Evolutionary conservation across 2,113 vertebrate species (phyloP).

Genomic region (Neolamprologus caudopunctatus): DNA sequence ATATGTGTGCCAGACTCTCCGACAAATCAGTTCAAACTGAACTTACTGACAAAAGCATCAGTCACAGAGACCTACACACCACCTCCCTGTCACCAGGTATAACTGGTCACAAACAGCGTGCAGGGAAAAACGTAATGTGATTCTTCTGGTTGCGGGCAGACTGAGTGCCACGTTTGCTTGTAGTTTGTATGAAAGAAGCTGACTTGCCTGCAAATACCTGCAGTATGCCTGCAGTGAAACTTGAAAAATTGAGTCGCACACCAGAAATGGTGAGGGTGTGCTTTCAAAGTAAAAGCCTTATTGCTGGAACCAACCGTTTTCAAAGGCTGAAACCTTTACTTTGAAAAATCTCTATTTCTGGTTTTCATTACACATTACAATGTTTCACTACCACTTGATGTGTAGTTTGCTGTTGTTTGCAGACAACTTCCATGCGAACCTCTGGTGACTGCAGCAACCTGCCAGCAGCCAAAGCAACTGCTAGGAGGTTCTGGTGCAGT

Average conservation of each 20-base stretch:
- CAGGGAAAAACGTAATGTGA: neutral
- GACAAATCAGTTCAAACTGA: neutral
- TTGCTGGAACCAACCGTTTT: fast-evolving
- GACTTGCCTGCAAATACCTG: neutral
- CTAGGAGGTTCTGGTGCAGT: neutral
- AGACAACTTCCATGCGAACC: neutral
- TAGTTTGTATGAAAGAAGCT: neutral
- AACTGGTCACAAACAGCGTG: neutral
- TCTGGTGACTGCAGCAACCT: neutral
- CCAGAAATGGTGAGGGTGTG: neutral
- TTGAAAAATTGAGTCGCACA: neutral
- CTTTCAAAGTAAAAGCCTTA: neutral
- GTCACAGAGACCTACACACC: neutral
- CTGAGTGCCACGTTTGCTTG: neutral
- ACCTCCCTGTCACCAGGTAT: neutral
- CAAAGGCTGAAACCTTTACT: neutral
- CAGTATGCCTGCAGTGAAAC: neutral
- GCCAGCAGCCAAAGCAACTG: neutral
- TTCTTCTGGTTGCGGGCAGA: neutral
- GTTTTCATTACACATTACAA: neutral
- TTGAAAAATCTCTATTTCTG: neutral
- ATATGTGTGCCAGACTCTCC: neutral
- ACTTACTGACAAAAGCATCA: neutral
- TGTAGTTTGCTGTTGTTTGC: neutral
- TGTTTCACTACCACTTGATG: neutral